These are phyloP conservation scores for Ursus arctos DNA, from an alignment of 2,113 vertebrate species.

Conservation along the genomic window DNA sequence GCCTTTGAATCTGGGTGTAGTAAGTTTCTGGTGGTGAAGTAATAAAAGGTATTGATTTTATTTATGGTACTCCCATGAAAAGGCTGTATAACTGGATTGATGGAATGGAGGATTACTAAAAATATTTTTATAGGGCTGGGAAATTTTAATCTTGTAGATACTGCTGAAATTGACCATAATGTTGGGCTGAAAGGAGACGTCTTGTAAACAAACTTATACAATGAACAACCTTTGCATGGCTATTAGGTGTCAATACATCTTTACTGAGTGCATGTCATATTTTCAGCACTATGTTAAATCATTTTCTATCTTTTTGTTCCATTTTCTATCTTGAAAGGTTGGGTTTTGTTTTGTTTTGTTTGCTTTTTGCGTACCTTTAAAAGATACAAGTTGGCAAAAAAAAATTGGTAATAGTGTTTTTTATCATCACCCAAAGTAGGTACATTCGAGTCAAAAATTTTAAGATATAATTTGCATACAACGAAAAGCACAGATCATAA, in stretches of 20 bases:
- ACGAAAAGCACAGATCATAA: not conserved
- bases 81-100: slow-evolving; percentile 29
- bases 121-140: slow-evolving; percentile 48
- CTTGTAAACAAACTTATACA: not conserved
- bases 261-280: not conserved
- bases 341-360: not conserved
- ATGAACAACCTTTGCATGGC: not conserved
- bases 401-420: not conserved
- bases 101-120: slow-evolving; percentile 28
- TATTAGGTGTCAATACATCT: not conserved
- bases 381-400: not conserved
- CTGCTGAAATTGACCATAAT: slow-evolving; percentile 27
- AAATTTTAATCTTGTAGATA: slow-evolving; percentile 55
- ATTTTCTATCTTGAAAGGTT: not conserved
- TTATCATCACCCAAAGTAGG: not conserved
- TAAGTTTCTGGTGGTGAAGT: slow-evolving; percentile 44
- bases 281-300: not conserved
- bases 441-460: not conserved
- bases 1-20: slow-evolving; percentile 47
- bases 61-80: slow-evolving; percentile 60
- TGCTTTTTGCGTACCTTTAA: not conserved
- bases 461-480: not conserved
- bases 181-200: not conserved
- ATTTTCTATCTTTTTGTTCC: not conserved
- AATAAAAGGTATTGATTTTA: slow-evolving; percentile 64